Percentiles rank a stretch among this genome's conserved stretches.
These are phyloP conservation scores for Clostera curtula DNA, from an alignment of 2,888 invertebrate species.

Conservation along the genomic window DNA sequence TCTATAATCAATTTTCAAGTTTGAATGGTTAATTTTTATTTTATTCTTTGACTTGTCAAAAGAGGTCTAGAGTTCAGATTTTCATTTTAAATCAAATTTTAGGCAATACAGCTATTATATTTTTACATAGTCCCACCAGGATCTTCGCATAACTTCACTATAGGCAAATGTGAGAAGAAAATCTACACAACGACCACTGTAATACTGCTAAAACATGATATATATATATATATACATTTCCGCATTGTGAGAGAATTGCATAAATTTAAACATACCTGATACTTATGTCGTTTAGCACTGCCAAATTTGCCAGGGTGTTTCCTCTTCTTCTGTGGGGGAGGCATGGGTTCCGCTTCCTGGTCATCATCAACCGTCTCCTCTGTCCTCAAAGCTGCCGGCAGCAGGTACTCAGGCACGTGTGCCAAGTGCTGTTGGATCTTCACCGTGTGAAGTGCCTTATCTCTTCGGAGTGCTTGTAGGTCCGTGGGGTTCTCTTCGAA, in stretches of 20 bases:
- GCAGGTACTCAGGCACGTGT: constrained; percentile 94
- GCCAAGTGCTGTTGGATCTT: constrained; percentile 88
- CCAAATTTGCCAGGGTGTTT: constrained; percentile 40
- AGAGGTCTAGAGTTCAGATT: too few relatives aligned
- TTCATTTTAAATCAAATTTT: too few relatives aligned
- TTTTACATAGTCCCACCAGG: too few relatives aligned
- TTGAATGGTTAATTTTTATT: too few relatives aligned
- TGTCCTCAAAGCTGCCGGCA: constrained; percentile 84
- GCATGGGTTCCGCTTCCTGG: constrained; percentile 22
- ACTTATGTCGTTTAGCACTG: constrained; percentile 57
- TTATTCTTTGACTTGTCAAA: too few relatives aligned
- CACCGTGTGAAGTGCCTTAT: constrained; percentile 90
- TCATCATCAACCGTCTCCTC: constrained; percentile 66
- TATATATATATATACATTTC: too few relatives aligned
- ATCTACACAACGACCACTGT: too few relatives aligned
- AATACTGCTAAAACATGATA: too few relatives aligned
- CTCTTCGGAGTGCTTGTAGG: constrained; percentile 87
- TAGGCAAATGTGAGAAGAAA: too few relatives aligned
- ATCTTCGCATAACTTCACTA: too few relatives aligned
- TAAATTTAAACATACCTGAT: constrained; percentile 44
- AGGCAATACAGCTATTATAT: too few relatives aligned
- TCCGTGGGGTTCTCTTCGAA: constrained; percentile 95
- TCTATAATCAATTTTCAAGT: too few relatives aligned
- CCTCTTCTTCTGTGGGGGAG: constrained; percentile 41
- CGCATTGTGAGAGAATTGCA: constrained; percentile 3